phyloP scores from a whole-genome alignment of 2,113 vertebrate species.

The Solea solea region DNA sequence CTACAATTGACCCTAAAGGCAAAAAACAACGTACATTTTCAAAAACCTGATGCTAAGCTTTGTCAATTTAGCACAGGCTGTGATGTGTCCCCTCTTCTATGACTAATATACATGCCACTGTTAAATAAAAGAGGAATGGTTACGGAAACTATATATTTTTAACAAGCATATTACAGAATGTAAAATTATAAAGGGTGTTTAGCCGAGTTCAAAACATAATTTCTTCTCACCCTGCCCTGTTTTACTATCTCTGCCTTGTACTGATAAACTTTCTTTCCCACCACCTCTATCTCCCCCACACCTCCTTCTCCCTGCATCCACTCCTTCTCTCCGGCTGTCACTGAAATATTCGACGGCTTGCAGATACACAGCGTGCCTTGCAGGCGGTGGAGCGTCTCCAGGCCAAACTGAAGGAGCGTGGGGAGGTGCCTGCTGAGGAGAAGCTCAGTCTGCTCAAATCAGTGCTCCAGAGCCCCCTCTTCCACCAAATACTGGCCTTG shows the following conservation, averaged over 20 bases:
- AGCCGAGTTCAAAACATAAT: neutral
- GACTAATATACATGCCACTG: conserved; percentile 19
- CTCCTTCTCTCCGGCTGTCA: conserved; percentile 54
- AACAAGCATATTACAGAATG: neutral
- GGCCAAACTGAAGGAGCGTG: conserved; percentile 90
- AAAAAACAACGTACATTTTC: no score
- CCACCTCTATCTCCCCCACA: conserved; percentile 32
- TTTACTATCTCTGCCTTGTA: conserved; percentile 20
- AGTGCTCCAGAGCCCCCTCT: conserved; percentile 96
- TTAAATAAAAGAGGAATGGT: conserved; percentile 5
- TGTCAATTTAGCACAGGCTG: conserved; percentile 18
- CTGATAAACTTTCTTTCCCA: conserved; percentile 50
- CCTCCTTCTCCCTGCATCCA: conserved; percentile 20
- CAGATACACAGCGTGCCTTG: conserved; percentile 93
- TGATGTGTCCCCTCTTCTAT: neutral
- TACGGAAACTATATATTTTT: neutral
- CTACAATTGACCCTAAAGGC: conserved; percentile 31
- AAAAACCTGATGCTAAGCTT: conserved; percentile 20
- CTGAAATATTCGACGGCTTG: conserved; percentile 68
- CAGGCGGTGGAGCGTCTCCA: conserved; percentile 96
- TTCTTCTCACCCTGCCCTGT: conserved; percentile 9
- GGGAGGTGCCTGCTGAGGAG: conserved; percentile 90
- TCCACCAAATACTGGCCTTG: conserved; percentile 93
- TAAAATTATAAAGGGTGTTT: neutral
- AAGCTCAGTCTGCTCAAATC: conserved; percentile 91